Evolutionary conservation across 2,888 invertebrate genomes (phyloP).

Genomic region (Acrocyrtus sp.): DNA sequence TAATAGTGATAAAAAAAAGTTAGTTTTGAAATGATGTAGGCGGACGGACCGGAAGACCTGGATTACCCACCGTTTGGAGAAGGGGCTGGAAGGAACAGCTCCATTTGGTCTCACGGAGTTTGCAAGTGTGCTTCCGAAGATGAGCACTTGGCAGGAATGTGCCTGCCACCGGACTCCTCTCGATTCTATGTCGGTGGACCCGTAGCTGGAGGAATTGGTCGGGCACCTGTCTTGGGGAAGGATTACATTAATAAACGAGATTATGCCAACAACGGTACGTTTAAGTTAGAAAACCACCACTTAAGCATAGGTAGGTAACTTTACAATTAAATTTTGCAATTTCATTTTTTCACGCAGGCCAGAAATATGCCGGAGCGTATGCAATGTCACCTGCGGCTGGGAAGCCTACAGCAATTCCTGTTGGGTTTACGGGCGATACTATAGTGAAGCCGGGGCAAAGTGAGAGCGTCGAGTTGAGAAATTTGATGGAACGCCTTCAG

Average conservation of each 20-base stretch:
- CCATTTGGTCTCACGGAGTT: slow-evolving; percentile 53
- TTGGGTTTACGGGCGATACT: slow-evolving; percentile 65
- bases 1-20: no score
- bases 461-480: slow-evolving; percentile 67
- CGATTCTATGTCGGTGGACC: slow-evolving; percentile 62
- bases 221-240: slow-evolving; percentile 57
- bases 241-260: slow-evolving; percentile 54
- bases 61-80: slow-evolving; percentile 36
- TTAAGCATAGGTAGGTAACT: not conserved
- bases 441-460: slow-evolving; percentile 69
- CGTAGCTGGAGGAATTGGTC: slow-evolving; percentile 58
- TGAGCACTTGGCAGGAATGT: slow-evolving; percentile 55
- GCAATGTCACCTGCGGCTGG: slow-evolving; percentile 56
- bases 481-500: slow-evolving; percentile 73
- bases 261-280: slow-evolving; percentile 44
- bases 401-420: slow-evolving; percentile 71
- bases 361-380: slow-evolving; percentile 59
- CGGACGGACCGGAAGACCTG: slow-evolving; percentile 57
- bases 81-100: slow-evolving; percentile 56
- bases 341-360: slow-evolving; percentile 41
- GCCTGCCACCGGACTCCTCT: slow-evolving; percentile 54
- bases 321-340: not conserved
- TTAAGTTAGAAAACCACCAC: not conserved
- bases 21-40: slow-evolving; percentile 37
- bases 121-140: slow-evolving; percentile 61